A percentile compares a stretch with the other conserved stretches of the same genome.
Evolutionary conservation across 2,888 invertebrate genomes (phyloP).

Genomic region (Eilema sororculum): DNA sequence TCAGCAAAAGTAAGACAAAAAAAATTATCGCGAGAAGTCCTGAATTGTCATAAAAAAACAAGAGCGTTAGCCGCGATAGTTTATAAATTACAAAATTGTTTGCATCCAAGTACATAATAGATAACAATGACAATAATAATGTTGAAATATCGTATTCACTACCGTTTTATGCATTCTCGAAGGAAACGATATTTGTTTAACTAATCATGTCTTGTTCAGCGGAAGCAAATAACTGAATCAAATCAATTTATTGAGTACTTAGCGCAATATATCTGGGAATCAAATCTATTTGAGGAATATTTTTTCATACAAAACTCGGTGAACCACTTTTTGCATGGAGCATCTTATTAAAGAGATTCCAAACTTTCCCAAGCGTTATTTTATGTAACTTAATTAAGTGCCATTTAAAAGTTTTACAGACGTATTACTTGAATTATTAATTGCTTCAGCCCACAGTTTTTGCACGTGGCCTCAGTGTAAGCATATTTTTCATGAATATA

Average conservation of each 20-base stretch:
- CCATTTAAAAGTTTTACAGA: neutral
- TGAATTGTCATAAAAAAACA: too few relatives aligned
- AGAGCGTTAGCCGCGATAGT: too few relatives aligned
- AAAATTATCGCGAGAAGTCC: too few relatives aligned
- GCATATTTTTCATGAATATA: neutral
- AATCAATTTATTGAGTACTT: neutral
- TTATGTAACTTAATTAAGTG: neutral
- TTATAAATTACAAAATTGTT: too few relatives aligned
- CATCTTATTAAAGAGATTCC: neutral
- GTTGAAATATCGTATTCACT: too few relatives aligned
- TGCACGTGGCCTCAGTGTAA: neutral
- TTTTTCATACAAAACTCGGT: neutral
- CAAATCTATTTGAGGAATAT: neutral
- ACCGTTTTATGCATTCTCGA: neutral
- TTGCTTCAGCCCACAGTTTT: neutral
- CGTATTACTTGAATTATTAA: neutral
- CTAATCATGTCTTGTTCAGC: neutral
- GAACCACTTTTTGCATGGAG: neutral
- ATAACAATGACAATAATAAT: too few relatives aligned
- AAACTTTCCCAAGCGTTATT: neutral
- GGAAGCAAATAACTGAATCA: neutral
- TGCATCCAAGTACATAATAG: too few relatives aligned
- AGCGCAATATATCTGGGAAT: neutral
- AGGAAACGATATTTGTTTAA: neutral
- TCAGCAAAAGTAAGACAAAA: too few relatives aligned